A percentile compares a stretch with the other conserved stretches of the same genome.
Evolutionary conservation across 2,888 invertebrate genomes (phyloP).

Genomic region (Phasia obesa): DNA sequence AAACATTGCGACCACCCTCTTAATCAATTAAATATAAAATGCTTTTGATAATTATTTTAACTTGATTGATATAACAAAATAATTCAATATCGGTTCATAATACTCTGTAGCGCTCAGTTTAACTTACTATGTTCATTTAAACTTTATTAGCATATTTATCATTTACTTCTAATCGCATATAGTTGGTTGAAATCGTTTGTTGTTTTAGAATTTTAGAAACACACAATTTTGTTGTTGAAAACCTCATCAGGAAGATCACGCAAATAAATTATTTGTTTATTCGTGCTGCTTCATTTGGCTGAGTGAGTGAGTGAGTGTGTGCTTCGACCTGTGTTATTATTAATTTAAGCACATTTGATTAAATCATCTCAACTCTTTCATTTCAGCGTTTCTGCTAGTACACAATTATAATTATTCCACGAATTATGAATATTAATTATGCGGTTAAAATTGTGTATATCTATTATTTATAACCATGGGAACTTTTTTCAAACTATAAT

Average conservation of each 20-base stretch:
- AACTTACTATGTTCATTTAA: not conserved
- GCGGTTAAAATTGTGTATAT: constrained; percentile 62
- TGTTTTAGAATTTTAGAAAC: constrained; percentile 4
- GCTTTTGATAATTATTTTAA: too few species aligned
- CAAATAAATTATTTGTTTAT: constrained; percentile 28
- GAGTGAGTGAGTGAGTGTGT: constrained; percentile 11
- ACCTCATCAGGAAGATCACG: constrained; percentile 23
- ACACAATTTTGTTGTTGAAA: constrained; percentile 29
- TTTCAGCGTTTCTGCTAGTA: constrained; percentile 32
- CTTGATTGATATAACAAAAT: too few species aligned
- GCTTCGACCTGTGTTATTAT: constrained; percentile 44
- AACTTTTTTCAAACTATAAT: constrained; percentile 41
- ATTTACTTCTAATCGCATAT: constrained; percentile 24
- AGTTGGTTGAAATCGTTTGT: constrained; percentile 39
- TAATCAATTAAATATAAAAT: too few species aligned
- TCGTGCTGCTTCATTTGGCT: constrained; percentile 13
- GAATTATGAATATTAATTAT: constrained; percentile 74
- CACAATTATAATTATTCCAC: constrained; percentile 72
- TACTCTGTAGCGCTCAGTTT: constrained; percentile 6
- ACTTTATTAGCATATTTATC: constrained; percentile 17
- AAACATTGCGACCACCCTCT: too few species aligned
- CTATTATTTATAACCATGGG: constrained; percentile 68
- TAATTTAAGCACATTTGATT: constrained; percentile 64
- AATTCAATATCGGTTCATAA: too few species aligned
- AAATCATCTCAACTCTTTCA: constrained; percentile 38